A percentile compares a stretch with the other conserved stretches of the same genome.
These are phyloP conservation scores for Climacteris rufus DNA, from an alignment of 2,113 vertebrate genomes.

Conservation along the genomic window DNA sequence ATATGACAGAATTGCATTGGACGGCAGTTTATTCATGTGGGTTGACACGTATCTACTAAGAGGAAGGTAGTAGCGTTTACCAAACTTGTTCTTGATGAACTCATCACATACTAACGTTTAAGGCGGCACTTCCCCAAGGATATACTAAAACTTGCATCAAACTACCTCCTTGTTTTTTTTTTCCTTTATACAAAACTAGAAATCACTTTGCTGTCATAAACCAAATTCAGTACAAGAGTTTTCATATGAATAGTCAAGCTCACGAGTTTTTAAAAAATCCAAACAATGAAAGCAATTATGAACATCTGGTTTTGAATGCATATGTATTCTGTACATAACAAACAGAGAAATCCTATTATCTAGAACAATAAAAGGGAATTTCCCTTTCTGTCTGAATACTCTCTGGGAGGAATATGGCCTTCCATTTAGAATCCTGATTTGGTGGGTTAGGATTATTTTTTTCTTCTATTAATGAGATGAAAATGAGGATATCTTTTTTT, in stretches of 20 bases:
- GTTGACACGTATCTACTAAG: neutral
- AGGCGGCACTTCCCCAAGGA: neutral
- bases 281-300: neutral
- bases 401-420: neutral
- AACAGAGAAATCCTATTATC: conserved; percentile 44
- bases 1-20: neutral
- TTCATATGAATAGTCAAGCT: conserved; percentile 27
- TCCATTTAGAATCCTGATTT: conserved; percentile 5
- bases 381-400: conserved; percentile 21
- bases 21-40: neutral
- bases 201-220: conserved; percentile 42
- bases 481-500: neutral
- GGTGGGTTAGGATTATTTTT: neutral
- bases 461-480: neutral
- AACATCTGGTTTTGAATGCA: conserved; percentile 18
- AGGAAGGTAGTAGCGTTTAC: neutral
- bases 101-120: neutral
- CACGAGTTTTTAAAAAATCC: conserved; percentile 1
- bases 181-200: neutral
- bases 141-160: neutral
- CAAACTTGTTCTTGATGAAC: neutral
- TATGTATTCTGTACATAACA: conserved; percentile 58
- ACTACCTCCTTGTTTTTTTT: neutral
- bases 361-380: conserved; percentile 38
- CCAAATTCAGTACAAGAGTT: neutral